Percentiles rank a stretch among this genome's conserved stretches.
phyloP scores from a whole-genome alignment of 2,888 invertebrate species.

The Tubulanus polymorphus region DNA sequence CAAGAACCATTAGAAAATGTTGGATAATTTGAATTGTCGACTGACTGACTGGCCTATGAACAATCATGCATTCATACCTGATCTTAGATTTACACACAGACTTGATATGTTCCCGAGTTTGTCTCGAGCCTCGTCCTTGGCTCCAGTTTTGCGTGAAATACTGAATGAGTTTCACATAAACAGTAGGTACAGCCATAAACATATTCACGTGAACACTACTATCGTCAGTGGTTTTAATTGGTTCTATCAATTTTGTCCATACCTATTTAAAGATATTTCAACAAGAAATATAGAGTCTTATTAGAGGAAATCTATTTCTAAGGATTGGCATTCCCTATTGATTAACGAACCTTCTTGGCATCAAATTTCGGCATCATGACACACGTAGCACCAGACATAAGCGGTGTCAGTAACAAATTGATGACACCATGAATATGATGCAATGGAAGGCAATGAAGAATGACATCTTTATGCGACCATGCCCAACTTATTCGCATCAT shows the following conservation, averaged over 20 bases:
- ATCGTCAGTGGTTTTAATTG: slow-evolving; percentile 31
- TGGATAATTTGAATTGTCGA: no score
- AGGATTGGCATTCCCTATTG: no score
- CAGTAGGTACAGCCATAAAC: slow-evolving; percentile 88
- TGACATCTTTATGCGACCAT: slow-evolving; percentile 66
- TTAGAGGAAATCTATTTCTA: slow-evolving; percentile 4
- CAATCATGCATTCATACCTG: slow-evolving; percentile 50
- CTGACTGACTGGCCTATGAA: not conserved
- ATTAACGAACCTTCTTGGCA: slow-evolving; percentile 64
- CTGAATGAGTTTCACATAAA: slow-evolving; percentile 74
- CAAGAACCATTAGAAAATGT: no score
- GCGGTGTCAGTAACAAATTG: slow-evolving; percentile 74
- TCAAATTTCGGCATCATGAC: slow-evolving; percentile 61
- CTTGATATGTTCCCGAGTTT: slow-evolving; percentile 62
- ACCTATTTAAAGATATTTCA: slow-evolving; percentile 34
- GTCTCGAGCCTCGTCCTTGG: slow-evolving; percentile 39
- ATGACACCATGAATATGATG: slow-evolving; percentile 84
- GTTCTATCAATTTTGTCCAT: slow-evolving; percentile 43
- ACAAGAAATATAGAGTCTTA: no score
- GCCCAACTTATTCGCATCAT: slow-evolving; percentile 65
- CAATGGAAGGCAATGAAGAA: slow-evolving; percentile 79
- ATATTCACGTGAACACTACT: slow-evolving; percentile 69
- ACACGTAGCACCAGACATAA: slow-evolving; percentile 68
- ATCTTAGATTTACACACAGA: slow-evolving; percentile 57
- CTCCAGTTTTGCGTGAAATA: slow-evolving; percentile 59